Conservation (phyloP, 2,888 invertebrate genomes). For the Drosophila paramelanica region DNA sequence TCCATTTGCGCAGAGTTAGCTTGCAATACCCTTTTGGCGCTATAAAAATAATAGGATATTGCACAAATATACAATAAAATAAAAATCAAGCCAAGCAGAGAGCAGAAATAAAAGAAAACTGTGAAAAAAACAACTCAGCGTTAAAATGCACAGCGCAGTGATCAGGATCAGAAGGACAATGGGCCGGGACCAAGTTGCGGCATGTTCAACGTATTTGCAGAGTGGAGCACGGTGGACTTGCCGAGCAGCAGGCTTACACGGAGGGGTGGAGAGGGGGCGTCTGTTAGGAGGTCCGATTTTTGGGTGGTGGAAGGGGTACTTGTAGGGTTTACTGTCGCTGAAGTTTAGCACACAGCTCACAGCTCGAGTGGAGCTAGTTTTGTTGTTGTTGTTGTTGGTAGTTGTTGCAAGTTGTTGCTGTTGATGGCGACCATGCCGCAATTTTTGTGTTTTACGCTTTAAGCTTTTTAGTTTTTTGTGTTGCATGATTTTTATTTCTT, state of each 20-base stretch:
- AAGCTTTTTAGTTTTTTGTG: constrained; percentile 57
- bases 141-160: constrained; percentile 77
- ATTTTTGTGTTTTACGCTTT: constrained; percentile 78
- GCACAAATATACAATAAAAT: constrained; percentile 15
- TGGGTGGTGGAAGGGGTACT: constrained; percentile 22
- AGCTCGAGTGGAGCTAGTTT: constrained; percentile 62
- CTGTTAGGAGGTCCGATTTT: background rate
- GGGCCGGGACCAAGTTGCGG: constrained; percentile 63
- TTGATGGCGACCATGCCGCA: constrained; percentile 69
- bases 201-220: constrained; percentile 79
- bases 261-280: background rate
- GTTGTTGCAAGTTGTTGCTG: constrained; percentile 39
- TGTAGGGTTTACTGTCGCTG: constrained; percentile 63
- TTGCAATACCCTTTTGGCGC: background rate
- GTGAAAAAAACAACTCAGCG: constrained; percentile 68
- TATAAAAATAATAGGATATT: constrained; percentile 31
- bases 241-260: constrained; percentile 39
- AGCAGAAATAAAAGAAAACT: constrained; percentile 33
- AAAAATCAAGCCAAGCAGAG: constrained; percentile 30
- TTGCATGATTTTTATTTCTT: constrained; percentile 30
- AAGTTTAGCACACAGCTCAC: constrained; percentile 68
- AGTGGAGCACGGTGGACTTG: constrained; percentile 44
- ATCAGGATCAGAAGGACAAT: constrained; percentile 76
- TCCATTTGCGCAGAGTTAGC: background rate
- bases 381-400: constrained; percentile 12